Conservation (phyloP, 2,888 invertebrate species). For the Drosophila sordidula region DNA sequence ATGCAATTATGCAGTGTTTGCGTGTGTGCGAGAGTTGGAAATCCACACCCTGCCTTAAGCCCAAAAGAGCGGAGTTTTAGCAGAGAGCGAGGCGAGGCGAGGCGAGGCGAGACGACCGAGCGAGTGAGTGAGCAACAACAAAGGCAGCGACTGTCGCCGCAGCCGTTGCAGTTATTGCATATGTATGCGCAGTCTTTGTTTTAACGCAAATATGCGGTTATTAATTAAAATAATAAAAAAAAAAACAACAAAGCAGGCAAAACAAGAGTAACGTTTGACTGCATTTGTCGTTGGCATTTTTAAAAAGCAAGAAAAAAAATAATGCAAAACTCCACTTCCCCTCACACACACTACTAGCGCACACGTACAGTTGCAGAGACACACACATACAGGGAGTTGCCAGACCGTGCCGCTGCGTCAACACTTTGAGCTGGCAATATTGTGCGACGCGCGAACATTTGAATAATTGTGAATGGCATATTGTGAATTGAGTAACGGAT, state of each 20-base stretch:
- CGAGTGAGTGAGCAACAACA: constrained; percentile 73
- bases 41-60: constrained; percentile 63
- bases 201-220: constrained; percentile 78
- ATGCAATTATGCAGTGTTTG: constrained; percentile 74
- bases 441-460: constrained; percentile 60
- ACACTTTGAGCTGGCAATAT: constrained; percentile 59
- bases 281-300: constrained; percentile 56
- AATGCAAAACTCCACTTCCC: constrained; percentile 64
- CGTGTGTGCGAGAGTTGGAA: constrained; percentile 49
- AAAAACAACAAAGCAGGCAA: constrained; percentile 24
- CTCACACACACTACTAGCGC: constrained; percentile 32
- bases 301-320: constrained; percentile 31
- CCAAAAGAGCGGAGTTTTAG: constrained; percentile 52
- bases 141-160: constrained; percentile 55
- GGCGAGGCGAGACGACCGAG: constrained; percentile 21
- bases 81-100: constrained; percentile 5
- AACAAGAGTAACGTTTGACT: constrained; percentile 58
- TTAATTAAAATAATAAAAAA: constrained; percentile 71
- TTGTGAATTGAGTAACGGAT: constrained; percentile 36
- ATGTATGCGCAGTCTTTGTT: constrained; percentile 55
- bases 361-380: constrained; percentile 58
- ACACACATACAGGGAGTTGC: constrained; percentile 36
- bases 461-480: constrained; percentile 41
- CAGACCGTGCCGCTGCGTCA: constrained; percentile 46
- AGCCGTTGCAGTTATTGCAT: constrained; percentile 49